Base-by-base conservation (phyloP, 1,140 invertebrate genomes). In the Lepidotrigona ventralis region DNA sequence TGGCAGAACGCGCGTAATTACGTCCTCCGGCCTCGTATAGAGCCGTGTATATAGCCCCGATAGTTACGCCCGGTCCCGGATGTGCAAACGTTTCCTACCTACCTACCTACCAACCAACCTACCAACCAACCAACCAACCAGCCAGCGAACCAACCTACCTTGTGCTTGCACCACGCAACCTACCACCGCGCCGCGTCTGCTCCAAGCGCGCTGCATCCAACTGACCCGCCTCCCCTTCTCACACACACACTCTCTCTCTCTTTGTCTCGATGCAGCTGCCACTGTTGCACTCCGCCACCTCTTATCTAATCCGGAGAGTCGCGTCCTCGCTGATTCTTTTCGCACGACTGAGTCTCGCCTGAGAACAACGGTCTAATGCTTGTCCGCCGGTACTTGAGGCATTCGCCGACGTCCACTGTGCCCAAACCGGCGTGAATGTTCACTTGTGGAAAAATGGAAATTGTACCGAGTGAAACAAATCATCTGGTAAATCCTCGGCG, bases 1-100 rank as follows among this genome's bases (percentile, higher is more conserved):
- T 94, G 92, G 93, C 92, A 92, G 92, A 93, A 93, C 91, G 89
- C 90, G 90, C 92, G 92, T 94, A 94, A 94, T 94, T 94, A 92
- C 93, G 91, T 91, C 90, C 89, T 88, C 88, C 88, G 86, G 68
- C 72, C 85, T 89, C 72, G 82, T 89, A 89, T 81, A 81, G 77
- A 64, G 56, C 68, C 78, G 56, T 83, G 81, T 84, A 72, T 86
- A 81, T 86, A 86, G 86, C 89, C 85, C 70, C 85, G 85, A 90
- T 90, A 90, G 89, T 90, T 90, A 90, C 89, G 89, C 89, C 86
- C 85, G 89, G 82, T 78, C 85, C 83, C 79, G 84, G 89, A 90
- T 86, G 89, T 85, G 86, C 89, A 90, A 90, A 90, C 89, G 88
- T 85, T 88, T 90, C 88, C 84, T 89, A 86, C 78, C 72, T 85